Evolutionary conservation across 2,888 invertebrate genomes (phyloP).

Genomic region (Caenorhabditis doughertyi): DNA sequence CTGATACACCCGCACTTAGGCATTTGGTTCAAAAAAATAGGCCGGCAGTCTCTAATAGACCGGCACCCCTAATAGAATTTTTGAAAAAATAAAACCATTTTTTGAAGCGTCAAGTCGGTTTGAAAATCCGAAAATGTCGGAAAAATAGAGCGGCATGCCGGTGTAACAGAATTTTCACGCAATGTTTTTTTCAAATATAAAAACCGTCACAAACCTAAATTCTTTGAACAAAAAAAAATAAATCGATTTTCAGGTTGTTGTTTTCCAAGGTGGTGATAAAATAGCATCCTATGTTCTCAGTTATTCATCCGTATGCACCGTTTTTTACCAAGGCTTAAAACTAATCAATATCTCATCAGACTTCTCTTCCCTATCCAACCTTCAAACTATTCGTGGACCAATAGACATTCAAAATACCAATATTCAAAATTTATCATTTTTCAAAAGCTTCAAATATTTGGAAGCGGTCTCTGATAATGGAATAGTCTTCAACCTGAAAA

Average conservation of each 20-base stretch:
- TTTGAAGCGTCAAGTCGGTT: too few species aligned
- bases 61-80: too few species aligned
- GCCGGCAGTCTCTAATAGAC: too few species aligned
- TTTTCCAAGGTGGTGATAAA: not conserved
- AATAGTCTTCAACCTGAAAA: not conserved
- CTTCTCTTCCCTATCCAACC: not conserved
- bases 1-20: too few species aligned
- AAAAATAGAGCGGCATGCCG: too few species aligned
- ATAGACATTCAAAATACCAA: conserved; percentile 5
- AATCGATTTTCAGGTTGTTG: not conserved
- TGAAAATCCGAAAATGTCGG: too few species aligned
- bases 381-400: not conserved
- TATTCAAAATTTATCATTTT: conserved; percentile 5
- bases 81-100: too few species aligned
- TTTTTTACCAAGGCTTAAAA: not conserved
- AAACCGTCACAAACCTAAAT: too few species aligned
- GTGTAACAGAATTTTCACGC: too few species aligned
- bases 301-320: not conserved
- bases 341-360: not conserved
- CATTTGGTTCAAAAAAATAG: too few species aligned
- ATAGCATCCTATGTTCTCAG: not conserved
- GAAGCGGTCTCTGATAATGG: not conserved
- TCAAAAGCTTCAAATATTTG: not conserved
- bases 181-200: too few species aligned
- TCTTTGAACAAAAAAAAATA: too few species aligned